These are phyloP conservation scores for Nyctalus aviator DNA, from an alignment of 2,797 vertebrate species.

Conservation along the genomic window DNA sequence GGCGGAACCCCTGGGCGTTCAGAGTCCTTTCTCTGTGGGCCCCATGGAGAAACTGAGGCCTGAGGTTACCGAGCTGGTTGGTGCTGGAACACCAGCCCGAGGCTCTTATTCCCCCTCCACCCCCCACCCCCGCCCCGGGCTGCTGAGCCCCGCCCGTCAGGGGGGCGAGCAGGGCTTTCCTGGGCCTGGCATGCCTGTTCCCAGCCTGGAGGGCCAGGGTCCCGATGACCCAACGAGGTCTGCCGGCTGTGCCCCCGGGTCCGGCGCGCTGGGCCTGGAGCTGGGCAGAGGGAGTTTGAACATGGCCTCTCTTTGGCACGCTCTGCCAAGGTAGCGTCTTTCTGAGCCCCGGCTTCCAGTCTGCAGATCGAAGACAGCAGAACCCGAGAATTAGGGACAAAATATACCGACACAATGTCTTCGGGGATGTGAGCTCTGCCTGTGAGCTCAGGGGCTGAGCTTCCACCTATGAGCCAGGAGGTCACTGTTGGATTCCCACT, in stretches of 20 bases:
- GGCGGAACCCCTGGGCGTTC: rapidly evolving
- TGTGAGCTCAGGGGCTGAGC: too few relatives aligned
- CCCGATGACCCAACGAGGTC: background rate
- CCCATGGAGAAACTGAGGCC: background rate
- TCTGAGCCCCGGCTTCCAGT: background rate
- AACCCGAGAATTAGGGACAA: background rate
- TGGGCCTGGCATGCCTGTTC: background rate
- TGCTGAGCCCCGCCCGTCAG: background rate
- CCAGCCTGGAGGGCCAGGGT: background rate
- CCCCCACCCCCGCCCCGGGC: too few relatives aligned
- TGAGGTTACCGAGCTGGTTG: rapidly evolving
- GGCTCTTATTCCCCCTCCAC: too few relatives aligned
- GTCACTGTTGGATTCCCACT: too few relatives aligned
- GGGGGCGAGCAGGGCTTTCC: background rate
- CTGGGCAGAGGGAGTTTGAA: background rate
- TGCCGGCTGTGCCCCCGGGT: background rate
- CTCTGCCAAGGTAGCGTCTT: background rate
- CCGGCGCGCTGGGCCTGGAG: background rate
- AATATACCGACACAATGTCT: rapidly evolving
- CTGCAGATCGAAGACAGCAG: background rate
- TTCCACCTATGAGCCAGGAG: too few relatives aligned
- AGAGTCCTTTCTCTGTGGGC: rapidly evolving
- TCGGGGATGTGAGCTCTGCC: background rate
- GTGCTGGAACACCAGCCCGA: background rate
- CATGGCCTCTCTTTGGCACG: background rate